Base-by-base conservation (phyloP, 2,888 invertebrate genomes). In the Nycteola revayana region DNA sequence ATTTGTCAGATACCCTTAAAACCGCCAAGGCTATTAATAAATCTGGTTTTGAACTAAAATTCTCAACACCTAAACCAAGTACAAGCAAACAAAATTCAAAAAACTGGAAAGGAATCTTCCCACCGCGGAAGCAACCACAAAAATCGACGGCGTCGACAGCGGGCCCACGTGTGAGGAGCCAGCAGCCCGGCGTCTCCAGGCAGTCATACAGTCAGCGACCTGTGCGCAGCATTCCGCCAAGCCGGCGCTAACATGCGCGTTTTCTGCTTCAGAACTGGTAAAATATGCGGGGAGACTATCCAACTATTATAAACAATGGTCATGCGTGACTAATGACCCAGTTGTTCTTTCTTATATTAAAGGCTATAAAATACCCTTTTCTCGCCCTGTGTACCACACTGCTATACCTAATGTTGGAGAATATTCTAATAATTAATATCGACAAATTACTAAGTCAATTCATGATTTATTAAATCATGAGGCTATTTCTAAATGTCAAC, bases 301-400 rank as follows among this genome's bases (percentile, higher is more conserved):
- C 4, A 11, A 18, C 6, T 36, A 22, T 26, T 10, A 22, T 22
- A 10, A 25, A 11, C 4, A 25, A 21, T 22, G 26, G 35, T 10
- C 21, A 18, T 9, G 20, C 2, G 21, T 30, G 6, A 30, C 29
- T 7, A 11, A 21, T 9, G 23, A 22, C 7, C 10, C 8, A 8
- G 8, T 9, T 1, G 9, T 26, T 1, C 17, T 36, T 7, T 21
- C n/a, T 4, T 36, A 10, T 2, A 7, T 17, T 3, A 9, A n/a
- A 7, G 30, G 23, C 9, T 27, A 31, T 10, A 7, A 23, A 10
- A 30, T 36, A 22, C 30, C 30, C 10, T 26, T 26, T 24, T n/a
- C 22, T 7, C 9, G 10, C 4, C 10, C 7, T 9, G 9, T 22
- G 1, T 7, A 5, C 9, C 22, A 36, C 10, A n/a, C 8, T 6